phyloP scores from a whole-genome alignment of 2,888 invertebrate species.

The Camponotus fellah region DNA sequence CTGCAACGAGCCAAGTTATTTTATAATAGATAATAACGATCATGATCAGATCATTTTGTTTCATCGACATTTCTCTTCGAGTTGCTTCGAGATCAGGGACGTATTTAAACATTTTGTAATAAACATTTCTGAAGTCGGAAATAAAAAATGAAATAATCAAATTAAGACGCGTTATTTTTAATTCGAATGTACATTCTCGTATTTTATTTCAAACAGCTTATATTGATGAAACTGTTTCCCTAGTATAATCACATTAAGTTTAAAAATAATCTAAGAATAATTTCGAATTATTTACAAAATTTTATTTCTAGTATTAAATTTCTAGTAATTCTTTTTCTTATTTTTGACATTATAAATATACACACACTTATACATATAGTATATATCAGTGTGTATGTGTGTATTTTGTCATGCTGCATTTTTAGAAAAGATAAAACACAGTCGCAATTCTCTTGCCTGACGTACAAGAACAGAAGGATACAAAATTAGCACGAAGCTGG shows the following conservation, averaged over 20 bases:
- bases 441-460: conserved; percentile 33
- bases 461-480: conserved; percentile 32
- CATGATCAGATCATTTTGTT: conserved; percentile 65
- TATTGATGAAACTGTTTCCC: background rate
- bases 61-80: conserved; percentile 32
- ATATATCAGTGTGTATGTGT: background rate
- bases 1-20: conserved; percentile 71
- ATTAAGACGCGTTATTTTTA: background rate
- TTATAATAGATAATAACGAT: conserved; percentile 81
- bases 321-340: background rate
- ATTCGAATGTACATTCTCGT: background rate
- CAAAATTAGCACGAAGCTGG: conserved; percentile 53
- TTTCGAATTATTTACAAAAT: background rate
- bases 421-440: conserved; percentile 21
- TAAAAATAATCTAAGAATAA: background rate
- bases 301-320: background rate
- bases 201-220: conserved; percentile 15
- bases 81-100: conserved; percentile 30
- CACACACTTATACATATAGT: background rate
- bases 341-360: background rate
- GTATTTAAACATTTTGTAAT: conserved; percentile 24
- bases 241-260: background rate
- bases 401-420: conserved; percentile 11
- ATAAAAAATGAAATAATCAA: background rate
- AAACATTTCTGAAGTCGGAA: background rate